Percentiles rank a stretch among this genome's conserved stretches.
These are phyloP conservation scores for Myotis brandtii DNA, from an alignment of 2,113 vertebrate genomes.

Conservation along the genomic window DNA sequence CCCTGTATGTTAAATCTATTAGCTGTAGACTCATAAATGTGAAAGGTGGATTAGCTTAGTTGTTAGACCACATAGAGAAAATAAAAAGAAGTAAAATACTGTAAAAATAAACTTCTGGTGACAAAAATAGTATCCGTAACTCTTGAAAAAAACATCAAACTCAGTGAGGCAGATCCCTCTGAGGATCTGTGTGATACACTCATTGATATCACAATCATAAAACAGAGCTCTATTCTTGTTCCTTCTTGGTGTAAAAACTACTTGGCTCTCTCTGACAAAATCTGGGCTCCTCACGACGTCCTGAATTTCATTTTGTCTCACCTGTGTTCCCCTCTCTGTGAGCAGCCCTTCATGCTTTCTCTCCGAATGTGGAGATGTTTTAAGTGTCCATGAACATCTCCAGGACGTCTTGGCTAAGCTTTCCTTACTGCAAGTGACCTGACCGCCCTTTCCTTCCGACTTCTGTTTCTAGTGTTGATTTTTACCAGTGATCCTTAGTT, in stretches of 20 bases:
- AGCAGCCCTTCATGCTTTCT: neutral
- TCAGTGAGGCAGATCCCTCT: neutral
- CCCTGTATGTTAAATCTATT: neutral
- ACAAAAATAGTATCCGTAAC: neutral
- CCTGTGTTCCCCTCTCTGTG: neutral
- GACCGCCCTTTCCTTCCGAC: neutral
- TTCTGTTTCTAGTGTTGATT: neutral
- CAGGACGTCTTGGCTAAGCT: neutral
- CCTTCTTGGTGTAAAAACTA: neutral
- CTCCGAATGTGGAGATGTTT: neutral
- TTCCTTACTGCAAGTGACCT: neutral
- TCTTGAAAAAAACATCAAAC: neutral
- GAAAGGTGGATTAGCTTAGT: neutral
- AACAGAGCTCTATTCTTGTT: neutral
- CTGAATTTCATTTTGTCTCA: neutral
- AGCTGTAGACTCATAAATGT: neutral
- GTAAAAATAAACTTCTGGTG: conserved; percentile 7
- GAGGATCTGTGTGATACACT: neutral
- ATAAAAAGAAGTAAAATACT: conserved; percentile 31
- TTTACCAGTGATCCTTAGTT: neutral
- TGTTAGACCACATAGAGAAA: neutral
- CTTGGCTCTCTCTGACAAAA: neutral
- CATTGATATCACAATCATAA: neutral
- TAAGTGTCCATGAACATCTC: neutral
- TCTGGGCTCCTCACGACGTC: neutral